Conservation (phyloP, 1,140 invertebrate genomes). For the Lepidurus apus region DNA sequence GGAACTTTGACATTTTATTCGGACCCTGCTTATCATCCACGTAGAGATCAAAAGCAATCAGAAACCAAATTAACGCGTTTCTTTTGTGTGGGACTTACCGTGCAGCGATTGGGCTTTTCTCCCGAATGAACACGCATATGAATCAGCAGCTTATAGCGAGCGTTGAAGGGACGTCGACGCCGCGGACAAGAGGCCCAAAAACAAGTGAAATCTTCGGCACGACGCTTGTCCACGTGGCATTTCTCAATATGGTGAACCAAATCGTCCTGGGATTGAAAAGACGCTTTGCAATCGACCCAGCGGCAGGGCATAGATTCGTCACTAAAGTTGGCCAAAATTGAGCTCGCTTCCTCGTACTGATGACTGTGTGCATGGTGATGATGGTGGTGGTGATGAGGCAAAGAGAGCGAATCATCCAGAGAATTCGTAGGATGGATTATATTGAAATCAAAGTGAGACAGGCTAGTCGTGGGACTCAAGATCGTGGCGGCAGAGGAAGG, state of each 20-base stretch:
- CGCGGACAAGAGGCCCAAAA: constrained; percentile 84
- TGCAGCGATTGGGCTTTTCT: constrained; percentile 93
- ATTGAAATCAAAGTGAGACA: background rate
- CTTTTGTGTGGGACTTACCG: constrained; percentile 59
- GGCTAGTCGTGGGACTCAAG: background rate
- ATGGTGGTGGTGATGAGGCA: background rate
- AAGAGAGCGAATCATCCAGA: background rate
- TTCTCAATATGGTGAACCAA: constrained; percentile 88
- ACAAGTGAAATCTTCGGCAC: constrained; percentile 83
- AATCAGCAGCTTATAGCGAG: constrained; percentile 90
- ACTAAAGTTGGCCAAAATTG: background rate
- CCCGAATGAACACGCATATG: constrained; percentile 95
- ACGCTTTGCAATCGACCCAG: constrained; percentile 77
- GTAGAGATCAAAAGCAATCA: background rate
- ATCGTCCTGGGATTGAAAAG: constrained; percentile 68
- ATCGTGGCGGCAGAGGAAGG: background rate
- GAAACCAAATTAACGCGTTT: background rate
- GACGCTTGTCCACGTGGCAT: constrained; percentile 76
- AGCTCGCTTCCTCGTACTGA: background rate
- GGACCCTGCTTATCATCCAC: background rate
- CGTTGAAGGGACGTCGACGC: constrained; percentile 82
- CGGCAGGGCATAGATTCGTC: constrained; percentile 51
- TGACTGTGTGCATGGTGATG: background rate
- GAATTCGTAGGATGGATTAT: background rate
- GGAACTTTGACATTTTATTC: constrained; percentile 7